Base-by-base conservation (phyloP, 2,888 invertebrate genomes). In the Sminthurides aquaticus region DNA sequence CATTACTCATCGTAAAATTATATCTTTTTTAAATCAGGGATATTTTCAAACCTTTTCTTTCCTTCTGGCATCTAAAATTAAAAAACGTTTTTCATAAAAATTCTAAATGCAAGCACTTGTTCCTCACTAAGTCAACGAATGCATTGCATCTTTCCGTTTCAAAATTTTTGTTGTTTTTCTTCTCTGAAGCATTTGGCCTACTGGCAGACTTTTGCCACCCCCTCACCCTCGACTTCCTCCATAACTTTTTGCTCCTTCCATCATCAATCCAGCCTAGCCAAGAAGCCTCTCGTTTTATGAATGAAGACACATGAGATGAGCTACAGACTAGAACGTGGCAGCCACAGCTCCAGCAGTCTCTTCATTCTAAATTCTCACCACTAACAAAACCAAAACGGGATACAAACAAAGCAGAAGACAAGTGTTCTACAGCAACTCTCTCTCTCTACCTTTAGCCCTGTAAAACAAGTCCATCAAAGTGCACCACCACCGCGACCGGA, bases 301-400 rank as follows among this genome's bases (percentile, higher is more conserved):
- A 72, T 72, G 72, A 72, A 69, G 65, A 60, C 60, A 48, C 60
- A n/a, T n/a, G n/a, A n/a, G n/a, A n/a, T n/a, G n/a, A n/a, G n/a
- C n/a, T n/a, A n/a, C n/a, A n/a, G n/a, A n/a, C n/a, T n/a, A n/a
- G n/a, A n/a, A n/a, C n/a, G n/a, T n/a, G n/a, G n/a, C n/a, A n/a
- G n/a, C n/a, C n/a, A n/a, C n/a, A n/a, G n/a, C n/a, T n/a, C n/a
- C n/a, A n/a, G n/a, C n/a, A n/a, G n/a, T n/a, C n/a, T n/a, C n/a
- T n/a, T n/a, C n/a, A n/a, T n/a, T n/a, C n/a, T n/a, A n/a, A n/a
- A n/a, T n/a, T n/a, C n/a, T n/a, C n/a, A n/a, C n/a, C n/a, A n/a
- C n/a, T n/a, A n/a, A n/a, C n/a, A n/a, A n/a, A n/a, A n/a, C n/a
- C n/a, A n/a, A n/a, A n/a, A n/a, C n/a, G n/a, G n/a, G n/a, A n/a